phyloP scores from a whole-genome alignment of 1,140 invertebrate genomes.

The Drusus annulatus region DNA sequence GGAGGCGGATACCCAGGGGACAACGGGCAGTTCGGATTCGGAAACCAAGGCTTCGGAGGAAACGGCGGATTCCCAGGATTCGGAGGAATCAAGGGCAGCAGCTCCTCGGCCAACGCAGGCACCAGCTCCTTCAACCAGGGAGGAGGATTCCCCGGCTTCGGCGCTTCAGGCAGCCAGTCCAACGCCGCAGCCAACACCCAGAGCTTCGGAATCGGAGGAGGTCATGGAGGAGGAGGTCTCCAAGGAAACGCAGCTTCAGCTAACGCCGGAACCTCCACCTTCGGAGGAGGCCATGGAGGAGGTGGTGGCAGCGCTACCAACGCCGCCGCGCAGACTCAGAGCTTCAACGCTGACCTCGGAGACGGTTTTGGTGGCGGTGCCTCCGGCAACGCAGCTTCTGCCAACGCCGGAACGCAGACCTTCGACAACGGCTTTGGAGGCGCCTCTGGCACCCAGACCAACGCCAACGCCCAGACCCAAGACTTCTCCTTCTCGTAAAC shows the following conservation, averaged over 20 bases:
- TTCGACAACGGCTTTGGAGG: conserved; percentile 19
- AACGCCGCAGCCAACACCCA: conserved; percentile 43
- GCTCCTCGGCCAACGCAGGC: conserved; percentile 42
- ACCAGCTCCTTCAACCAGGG: conserved; percentile 46
- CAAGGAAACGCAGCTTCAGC: conserved; percentile 37
- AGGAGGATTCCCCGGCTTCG: conserved; percentile 38
- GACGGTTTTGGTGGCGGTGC: conserved; percentile 29
- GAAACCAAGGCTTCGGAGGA: conserved; percentile 29
- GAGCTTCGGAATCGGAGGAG: conserved; percentile 32
- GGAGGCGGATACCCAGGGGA: conserved; percentile 40
- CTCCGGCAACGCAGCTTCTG: conserved; percentile 33
- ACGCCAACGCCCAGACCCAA: conserved; percentile 48
- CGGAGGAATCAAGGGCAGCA: conserved; percentile 40
- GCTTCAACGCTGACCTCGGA: conserved; percentile 29
- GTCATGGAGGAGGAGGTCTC: conserved; percentile 23
- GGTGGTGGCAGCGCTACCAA: conserved; percentile 6
- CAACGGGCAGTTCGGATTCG: conserved; percentile 26
- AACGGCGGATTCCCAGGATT: conserved; percentile 31
- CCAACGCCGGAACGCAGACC: conserved; percentile 35
- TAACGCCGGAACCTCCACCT: conserved; percentile 35
- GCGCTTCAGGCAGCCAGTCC: conserved; percentile 20
- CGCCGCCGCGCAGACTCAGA: conserved; percentile 47
- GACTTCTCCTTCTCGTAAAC: conserved; percentile 34
- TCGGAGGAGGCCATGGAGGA: conserved; percentile 17
- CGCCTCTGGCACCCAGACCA: background rate